phyloP scores from a whole-genome alignment of 2,113 vertebrate genomes.

The Cnemophilus loriae region DNA sequence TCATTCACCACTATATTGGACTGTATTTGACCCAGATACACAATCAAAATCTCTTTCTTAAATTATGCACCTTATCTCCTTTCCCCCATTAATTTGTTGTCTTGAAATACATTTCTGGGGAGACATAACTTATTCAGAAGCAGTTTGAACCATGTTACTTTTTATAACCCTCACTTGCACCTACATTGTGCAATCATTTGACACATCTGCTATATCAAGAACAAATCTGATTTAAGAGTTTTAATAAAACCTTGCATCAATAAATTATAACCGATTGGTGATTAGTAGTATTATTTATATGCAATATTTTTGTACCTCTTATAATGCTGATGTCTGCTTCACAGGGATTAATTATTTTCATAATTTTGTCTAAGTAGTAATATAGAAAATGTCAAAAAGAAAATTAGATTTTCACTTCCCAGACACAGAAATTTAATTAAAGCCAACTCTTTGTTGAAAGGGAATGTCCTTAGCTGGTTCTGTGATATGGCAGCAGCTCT shows the following conservation, averaged over 20 bases:
- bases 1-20: neutral
- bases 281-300: conserved; percentile 61
- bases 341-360: conserved; percentile 67
- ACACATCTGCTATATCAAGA: conserved; percentile 22
- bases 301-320: conserved; percentile 46
- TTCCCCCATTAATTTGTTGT: neutral
- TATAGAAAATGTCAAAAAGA: conserved; percentile 66
- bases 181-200: conserved; percentile 19
- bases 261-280: conserved; percentile 60
- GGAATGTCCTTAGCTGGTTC: conserved; percentile 46
- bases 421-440: conserved; percentile 63
- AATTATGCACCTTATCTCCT: neutral
- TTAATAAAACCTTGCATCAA: conserved; percentile 49
- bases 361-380: conserved; percentile 58
- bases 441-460: conserved; percentile 36
- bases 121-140: neutral
- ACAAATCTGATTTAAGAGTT: conserved; percentile 42
- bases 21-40: neutral
- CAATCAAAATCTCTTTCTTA: neutral
- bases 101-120: neutral
- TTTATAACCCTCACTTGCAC: conserved; percentile 21
- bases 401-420: conserved; percentile 64
- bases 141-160: neutral
- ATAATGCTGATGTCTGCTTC: conserved; percentile 49
- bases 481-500: conserved; percentile 27